These are phyloP conservation scores for Brachionus angularis DNA, from an alignment of 1,140 invertebrate species.

Conservation along the genomic window DNA sequence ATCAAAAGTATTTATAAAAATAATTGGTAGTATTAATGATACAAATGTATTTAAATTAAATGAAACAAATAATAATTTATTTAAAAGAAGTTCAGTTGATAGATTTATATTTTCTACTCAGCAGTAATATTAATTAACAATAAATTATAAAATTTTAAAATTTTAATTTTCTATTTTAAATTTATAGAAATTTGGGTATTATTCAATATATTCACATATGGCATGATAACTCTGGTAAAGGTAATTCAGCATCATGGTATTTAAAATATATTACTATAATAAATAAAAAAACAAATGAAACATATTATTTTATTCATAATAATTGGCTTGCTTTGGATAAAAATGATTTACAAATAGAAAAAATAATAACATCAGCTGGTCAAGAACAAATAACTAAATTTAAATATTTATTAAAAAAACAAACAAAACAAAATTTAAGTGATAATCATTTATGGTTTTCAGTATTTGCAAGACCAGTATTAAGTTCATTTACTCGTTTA, in stretches of 20 bases:
- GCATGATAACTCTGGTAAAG: constrained; percentile 63
- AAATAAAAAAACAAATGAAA: constrained; percentile 62
- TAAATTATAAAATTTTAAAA: no score
- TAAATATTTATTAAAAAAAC: neutral
- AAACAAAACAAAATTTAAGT: neutral
- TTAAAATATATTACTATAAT: constrained; percentile 60
- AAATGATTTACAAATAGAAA: constrained; percentile 56
- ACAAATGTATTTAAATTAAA: no score
- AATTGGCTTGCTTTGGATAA: constrained; percentile 57
- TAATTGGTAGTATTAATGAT: constrained; percentile 18
- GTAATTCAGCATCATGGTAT: constrained; percentile 60
- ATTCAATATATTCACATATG: constrained; percentile 61
- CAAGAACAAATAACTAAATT: neutral
- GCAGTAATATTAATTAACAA: no score
- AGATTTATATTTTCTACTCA: constrained; percentile 60
- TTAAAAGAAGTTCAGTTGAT: constrained; percentile 55
- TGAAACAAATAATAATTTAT: constrained; percentile 42
- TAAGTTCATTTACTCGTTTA: no score
- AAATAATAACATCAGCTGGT: constrained; percentile 48
- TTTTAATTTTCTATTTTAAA: no score
- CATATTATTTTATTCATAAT: constrained; percentile 58
- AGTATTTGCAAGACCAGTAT: no score
- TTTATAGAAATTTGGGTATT: no score
- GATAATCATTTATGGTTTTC: no score
- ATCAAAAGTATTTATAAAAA: constrained; percentile 39